Base-by-base conservation (phyloP, 2,113 vertebrate species). In the Atractosteus spatula region DNA sequence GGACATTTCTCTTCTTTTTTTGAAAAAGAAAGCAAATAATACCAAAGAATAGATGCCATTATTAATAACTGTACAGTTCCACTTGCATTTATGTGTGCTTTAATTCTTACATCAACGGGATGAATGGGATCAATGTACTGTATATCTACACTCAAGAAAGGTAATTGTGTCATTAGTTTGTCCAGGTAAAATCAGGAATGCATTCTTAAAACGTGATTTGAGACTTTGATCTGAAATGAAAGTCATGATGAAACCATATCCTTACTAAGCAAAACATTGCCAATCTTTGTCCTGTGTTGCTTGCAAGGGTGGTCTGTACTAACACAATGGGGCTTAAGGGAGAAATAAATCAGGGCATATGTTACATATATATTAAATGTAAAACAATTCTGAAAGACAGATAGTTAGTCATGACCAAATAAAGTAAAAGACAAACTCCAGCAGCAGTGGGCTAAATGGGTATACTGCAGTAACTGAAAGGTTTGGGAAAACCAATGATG, bases 101-200 rank as follows among this genome's bases (percentile, higher is more conserved):
- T 90, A 92, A 91, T 90, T 85, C 91, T 92, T 92, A 93, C 91
- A 93, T 88, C 91, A 89, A 92, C 91, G 87, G 82, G 92, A 92
- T 90, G 87, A 83, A 89, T 87, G 87, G 73, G 75, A 57, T 74
- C 83, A 74, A n/a, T n/a, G n/a, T n/a, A 51, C 89, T 82, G 82
- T 92, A 75, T 93, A 92, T 92, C 90, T 93, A 92, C 91, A 94
- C 79, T 84, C 82, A 91, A 89, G n/a, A 72, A 87, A 88, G 86
- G 86, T 88, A 86, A 87, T 83, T 87, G 86, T 84, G 76, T 87
- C 81, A 81, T 90, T 82, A 84, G 86, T 92, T 84, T 89, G 82
- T 85, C 86, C 83, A 89, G 81, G 84, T 83, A 77, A 76, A 79
- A 82, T 83, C 82, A 80, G 77, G 2, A 10, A 51, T 51, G 47